Conservation (phyloP, 2,113 vertebrate genomes). For the Bombycilla garrulus region DNA sequence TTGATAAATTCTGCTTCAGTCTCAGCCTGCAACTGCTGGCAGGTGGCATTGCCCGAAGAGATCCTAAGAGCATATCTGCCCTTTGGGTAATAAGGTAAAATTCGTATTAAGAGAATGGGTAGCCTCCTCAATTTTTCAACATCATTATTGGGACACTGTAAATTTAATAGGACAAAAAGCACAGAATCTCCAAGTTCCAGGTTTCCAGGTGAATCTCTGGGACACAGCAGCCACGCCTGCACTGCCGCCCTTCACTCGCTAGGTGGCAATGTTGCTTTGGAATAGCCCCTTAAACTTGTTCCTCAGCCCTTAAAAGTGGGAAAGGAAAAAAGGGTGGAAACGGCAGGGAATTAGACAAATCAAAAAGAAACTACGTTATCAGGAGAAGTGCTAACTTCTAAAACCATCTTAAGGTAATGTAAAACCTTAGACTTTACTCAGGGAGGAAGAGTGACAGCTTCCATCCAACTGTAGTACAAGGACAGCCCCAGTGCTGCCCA, state of each 20-base stretch:
- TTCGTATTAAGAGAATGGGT: neutral
- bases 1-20: neutral
- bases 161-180: neutral
- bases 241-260: neutral
- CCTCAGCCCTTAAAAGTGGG: neutral
- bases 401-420: neutral
- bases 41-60: neutral
- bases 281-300: neutral
- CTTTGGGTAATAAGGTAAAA: neutral
- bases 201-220: neutral
- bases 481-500: neutral
- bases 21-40: neutral
- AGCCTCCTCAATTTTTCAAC: neutral
- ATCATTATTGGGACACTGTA: accelerated
- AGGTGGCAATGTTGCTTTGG: constrained; percentile 39
- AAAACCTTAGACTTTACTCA: neutral
- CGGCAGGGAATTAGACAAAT: neutral
- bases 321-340: neutral
- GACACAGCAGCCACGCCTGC: neutral
- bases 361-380: neutral
- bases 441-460: neutral
- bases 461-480: neutral
- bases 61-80: neutral
- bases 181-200: neutral
- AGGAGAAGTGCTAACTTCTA: neutral